Conservation (phyloP, 2,888 invertebrate species). For the Tenthredo mesomela region DNA sequence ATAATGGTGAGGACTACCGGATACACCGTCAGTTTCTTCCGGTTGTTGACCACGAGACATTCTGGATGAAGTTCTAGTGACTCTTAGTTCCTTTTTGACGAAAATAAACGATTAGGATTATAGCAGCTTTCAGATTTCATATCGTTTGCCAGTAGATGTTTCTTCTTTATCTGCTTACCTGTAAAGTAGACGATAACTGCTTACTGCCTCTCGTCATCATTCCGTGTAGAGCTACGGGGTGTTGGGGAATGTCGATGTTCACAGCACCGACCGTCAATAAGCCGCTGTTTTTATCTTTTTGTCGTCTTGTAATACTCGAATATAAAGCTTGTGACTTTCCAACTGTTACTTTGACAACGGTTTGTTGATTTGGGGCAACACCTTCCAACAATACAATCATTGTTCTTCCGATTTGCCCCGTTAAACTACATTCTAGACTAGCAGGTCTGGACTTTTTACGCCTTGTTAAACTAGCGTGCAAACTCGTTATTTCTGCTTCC, state of each 20-base stretch:
- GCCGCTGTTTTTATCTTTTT: slow-evolving; percentile 90
- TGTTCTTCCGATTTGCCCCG: slow-evolving; percentile 94
- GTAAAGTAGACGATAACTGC: slow-evolving; percentile 94
- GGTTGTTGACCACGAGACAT: slow-evolving; percentile 84
- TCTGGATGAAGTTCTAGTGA: slow-evolving; percentile 89
- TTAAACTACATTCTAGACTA: slow-evolving; percentile 88
- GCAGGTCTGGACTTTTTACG: slow-evolving; percentile 90
- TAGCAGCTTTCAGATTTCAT: not conserved
- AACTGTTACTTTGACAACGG: slow-evolving; percentile 95
- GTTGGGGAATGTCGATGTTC: slow-evolving; percentile 97
- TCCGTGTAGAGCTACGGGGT: slow-evolving; percentile 98
- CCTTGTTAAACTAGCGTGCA: slow-evolving; percentile 95
- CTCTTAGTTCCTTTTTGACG: slow-evolving; percentile 84
- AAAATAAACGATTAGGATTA: slow-evolving; percentile 8
- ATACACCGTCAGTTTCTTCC: slow-evolving; percentile 78
- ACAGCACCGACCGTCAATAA: slow-evolving; percentile 93
- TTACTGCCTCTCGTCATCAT: slow-evolving; percentile 98
- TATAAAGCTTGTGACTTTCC: slow-evolving; percentile 96
- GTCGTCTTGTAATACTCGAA: slow-evolving; percentile 88
- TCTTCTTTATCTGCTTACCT: slow-evolving; percentile 78
- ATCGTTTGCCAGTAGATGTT: not conserved
- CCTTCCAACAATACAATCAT: slow-evolving; percentile 96
- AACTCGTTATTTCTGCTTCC: slow-evolving; percentile 95
- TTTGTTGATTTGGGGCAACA: slow-evolving; percentile 93
- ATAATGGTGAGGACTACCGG: slow-evolving; percentile 75